Evolutionary conservation across 2,797 vertebrate species (phyloP).

Genomic region (Phoxinus dragarum): DNA sequence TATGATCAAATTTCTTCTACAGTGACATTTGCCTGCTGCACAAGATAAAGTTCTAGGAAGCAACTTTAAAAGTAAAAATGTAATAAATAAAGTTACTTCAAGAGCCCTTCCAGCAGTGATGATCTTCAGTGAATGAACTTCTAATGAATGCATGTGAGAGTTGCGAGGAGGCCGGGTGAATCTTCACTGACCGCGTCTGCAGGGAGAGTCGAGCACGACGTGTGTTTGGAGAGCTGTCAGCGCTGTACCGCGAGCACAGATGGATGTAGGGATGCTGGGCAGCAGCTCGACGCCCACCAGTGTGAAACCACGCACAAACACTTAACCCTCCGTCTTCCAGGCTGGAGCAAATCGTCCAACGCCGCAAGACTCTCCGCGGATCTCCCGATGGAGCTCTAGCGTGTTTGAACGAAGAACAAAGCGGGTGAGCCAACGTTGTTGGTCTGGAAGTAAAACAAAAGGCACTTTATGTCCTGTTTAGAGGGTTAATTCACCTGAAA

Average conservation of each 20-base stretch:
- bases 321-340: slow-evolving; percentile 64
- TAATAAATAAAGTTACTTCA: background rate
- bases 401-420: background rate
- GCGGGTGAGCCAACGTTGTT: background rate
- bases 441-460: background rate
- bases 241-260: slow-evolving; percentile 60
- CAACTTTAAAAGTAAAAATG: background rate
- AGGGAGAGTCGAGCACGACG: slow-evolving; percentile 39
- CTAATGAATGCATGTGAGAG: background rate
- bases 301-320: slow-evolving; percentile 59
- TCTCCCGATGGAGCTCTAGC: background rate
- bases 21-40: background rate
- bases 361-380: background rate
- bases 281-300: slow-evolving; percentile 61
- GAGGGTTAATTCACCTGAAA: background rate
- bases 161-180: slow-evolving; percentile 36
- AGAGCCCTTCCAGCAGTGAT: background rate
- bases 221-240: slow-evolving; percentile 44
- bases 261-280: slow-evolving; percentile 60
- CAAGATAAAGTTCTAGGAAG: background rate
- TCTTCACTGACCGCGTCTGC: slow-evolving; percentile 28
- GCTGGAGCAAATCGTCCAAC: background rate
- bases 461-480: background rate
- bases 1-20: background rate
- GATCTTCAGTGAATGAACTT: background rate